These are phyloP conservation scores for Heliornis fulica DNA, from an alignment of 2,113 vertebrate species.

Conservation along the genomic window DNA sequence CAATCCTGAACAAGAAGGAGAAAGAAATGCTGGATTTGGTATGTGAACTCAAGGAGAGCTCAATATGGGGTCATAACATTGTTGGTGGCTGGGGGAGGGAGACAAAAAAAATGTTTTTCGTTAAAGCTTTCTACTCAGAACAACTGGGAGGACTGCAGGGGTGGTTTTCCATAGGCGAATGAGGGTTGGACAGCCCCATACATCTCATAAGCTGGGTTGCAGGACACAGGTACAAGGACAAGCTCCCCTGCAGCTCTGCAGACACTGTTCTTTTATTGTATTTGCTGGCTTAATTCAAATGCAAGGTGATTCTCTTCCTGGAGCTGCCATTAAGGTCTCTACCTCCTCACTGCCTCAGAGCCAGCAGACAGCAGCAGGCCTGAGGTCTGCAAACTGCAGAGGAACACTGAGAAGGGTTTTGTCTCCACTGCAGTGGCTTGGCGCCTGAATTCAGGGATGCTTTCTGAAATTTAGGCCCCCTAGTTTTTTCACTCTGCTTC, in stretches of 20 bases:
- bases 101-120: neutral
- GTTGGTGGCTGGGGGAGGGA: neutral
- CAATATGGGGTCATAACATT: accelerated
- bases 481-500: neutral
- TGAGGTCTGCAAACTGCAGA: neutral
- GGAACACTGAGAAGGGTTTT: neutral
- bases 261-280: accelerated
- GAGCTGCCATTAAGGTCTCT: neutral
- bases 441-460: neutral
- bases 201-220: accelerated
- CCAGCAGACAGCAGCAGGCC: neutral
- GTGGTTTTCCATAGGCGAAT: neutral
- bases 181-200: accelerated
- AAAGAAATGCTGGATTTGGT: neutral
- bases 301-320: neutral
- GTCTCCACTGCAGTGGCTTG: neutral
- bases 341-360: neutral
- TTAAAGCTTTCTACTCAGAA: neutral
- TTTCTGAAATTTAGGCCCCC: neutral
- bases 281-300: neutral
- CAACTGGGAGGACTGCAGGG: neutral
- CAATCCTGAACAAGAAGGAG: neutral
- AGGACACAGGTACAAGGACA: accelerated
- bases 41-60: neutral
- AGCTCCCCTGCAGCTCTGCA: accelerated